These are phyloP conservation scores for Hetaerina americana DNA, from an alignment of 1,140 invertebrate genomes.

Conservation along the genomic window DNA sequence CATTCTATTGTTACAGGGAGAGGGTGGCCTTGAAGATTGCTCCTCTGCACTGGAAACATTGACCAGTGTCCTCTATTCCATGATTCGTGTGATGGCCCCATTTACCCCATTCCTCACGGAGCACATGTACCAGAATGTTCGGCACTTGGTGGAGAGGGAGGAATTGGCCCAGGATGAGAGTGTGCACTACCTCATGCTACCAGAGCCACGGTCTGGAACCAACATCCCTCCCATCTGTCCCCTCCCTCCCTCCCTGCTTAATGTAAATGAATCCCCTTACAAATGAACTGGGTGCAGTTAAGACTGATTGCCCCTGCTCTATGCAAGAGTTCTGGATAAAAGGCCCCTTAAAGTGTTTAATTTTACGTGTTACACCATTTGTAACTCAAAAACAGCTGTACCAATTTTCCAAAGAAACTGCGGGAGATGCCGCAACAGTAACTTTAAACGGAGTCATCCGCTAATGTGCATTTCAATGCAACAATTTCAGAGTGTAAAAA, in stretches of 20 bases:
- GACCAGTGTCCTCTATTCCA: conserved; percentile 74
- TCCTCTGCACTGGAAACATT: conserved; percentile 74
- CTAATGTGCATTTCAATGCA: too few relatives aligned
- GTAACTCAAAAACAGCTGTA: too few relatives aligned
- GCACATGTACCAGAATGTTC: conserved; percentile 85
- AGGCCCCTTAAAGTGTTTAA: too few relatives aligned
- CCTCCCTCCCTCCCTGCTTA: background rate
- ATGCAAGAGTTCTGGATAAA: too few relatives aligned
- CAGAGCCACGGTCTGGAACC: conserved; percentile 46
- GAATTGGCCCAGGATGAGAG: conserved; percentile 45
- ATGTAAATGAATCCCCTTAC: background rate
- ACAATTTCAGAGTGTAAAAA: too few relatives aligned
- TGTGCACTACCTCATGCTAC: conserved; percentile 83
- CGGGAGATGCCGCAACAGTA: too few relatives aligned
- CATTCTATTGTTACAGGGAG: conserved; percentile 57
- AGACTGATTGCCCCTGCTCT: too few relatives aligned
- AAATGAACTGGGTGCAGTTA: too few relatives aligned
- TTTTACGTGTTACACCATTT: too few relatives aligned
- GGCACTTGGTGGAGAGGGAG: conserved; percentile 31
- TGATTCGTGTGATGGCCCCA: conserved; percentile 88
- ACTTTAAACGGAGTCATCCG: too few relatives aligned
- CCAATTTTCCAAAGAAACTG: too few relatives aligned
- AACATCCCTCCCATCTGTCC: background rate
- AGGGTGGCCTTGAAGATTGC: conserved; percentile 62
- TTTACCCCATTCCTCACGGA: conserved; percentile 97